A percentile compares a stretch with the other conserved stretches of the same genome.
These are phyloP conservation scores for Tribolium castaneum DNA, from an alignment of 1,140 invertebrate species.

Conservation along the genomic window DNA sequence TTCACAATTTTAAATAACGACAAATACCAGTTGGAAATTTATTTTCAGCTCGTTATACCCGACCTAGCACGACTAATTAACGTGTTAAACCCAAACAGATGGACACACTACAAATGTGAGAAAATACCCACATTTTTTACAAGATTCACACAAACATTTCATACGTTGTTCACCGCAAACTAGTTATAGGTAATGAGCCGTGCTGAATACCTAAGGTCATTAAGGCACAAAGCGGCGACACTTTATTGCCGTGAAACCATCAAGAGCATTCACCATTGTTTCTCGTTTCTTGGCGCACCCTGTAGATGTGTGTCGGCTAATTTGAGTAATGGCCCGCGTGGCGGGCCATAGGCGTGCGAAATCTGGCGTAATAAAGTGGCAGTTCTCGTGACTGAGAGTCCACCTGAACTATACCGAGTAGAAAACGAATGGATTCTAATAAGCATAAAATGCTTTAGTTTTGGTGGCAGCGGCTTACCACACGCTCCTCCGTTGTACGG, in stretches of 20 bases:
- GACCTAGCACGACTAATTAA: neutral
- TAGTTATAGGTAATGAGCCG: neutral
- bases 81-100: neutral
- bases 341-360: neutral
- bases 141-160: neutral
- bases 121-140: slow-evolving; percentile 1
- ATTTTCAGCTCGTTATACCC: neutral
- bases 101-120: neutral
- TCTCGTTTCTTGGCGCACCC: neutral
- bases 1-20: neutral
- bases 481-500: slow-evolving; percentile 16
- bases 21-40: neutral
- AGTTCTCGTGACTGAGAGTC: slow-evolving; percentile 35
- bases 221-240: neutral
- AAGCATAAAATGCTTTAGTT: slow-evolving; percentile 46
- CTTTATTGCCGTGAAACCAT: neutral
- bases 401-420: slow-evolving; percentile 19
- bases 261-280: neutral
- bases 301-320: neutral
- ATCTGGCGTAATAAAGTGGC: slow-evolving; percentile 22
- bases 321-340: slow-evolving; percentile 31
- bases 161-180: neutral
- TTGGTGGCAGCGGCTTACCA: slow-evolving; percentile 39
- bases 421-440: slow-evolving; percentile 37
- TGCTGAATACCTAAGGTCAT: neutral